These are phyloP conservation scores for Syrista parreyssii DNA, from an alignment of 2,888 invertebrate genomes.

Conservation along the genomic window DNA sequence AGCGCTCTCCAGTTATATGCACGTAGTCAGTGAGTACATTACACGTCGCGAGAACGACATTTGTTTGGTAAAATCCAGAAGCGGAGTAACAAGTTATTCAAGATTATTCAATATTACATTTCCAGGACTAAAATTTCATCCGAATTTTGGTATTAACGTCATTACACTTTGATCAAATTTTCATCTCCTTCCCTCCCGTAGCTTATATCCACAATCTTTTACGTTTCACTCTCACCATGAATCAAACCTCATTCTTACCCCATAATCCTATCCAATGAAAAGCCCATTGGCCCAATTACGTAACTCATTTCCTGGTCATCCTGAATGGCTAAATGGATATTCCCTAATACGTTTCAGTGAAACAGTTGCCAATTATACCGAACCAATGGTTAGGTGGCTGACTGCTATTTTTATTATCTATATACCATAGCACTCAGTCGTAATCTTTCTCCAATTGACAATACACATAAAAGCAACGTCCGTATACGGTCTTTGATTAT, in stretches of 20 bases:
- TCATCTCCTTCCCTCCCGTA: not conserved
- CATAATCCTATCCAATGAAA: constrained; percentile 55
- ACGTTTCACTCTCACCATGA: constrained; percentile 2
- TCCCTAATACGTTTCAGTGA: not conserved
- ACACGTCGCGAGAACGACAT: not conserved
- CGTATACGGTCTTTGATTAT: not conserved
- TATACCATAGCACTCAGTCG: not conserved
- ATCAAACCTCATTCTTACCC: constrained; percentile 29
- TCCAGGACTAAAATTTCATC: not conserved
- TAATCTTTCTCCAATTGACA: not conserved
- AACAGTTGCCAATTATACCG: not conserved
- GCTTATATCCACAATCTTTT: constrained; percentile 2
- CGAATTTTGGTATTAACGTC: not conserved
- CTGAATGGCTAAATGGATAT: not conserved
- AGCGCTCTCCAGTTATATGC: constrained; percentile 75
- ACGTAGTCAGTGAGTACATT: constrained; percentile 77
- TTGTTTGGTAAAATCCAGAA: not conserved
- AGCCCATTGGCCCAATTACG: constrained; percentile 32
- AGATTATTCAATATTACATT: not conserved
- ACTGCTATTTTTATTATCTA: not conserved
- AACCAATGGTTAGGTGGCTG: not conserved
- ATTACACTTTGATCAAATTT: not conserved
- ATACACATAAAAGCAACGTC: not conserved
- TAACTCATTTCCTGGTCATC: not conserved
- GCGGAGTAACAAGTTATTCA: not conserved